Percentiles rank a stretch among this genome's conserved stretches.
These are phyloP conservation scores for Drymonia ruficornis DNA, from an alignment of 2,888 invertebrate genomes.

Conservation along the genomic window DNA sequence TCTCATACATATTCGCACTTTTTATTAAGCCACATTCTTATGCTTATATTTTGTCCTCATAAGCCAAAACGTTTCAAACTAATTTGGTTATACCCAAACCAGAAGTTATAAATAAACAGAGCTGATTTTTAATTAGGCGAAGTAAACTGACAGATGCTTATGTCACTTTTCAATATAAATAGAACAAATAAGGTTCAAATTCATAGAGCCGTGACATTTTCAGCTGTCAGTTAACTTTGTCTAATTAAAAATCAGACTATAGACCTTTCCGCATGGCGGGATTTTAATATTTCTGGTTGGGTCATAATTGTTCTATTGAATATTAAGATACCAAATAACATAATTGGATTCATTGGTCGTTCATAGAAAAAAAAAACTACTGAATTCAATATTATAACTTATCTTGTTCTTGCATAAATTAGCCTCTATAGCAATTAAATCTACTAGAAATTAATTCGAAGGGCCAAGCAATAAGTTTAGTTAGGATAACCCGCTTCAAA, in stretches of 20 bases:
- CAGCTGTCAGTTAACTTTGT: too few species aligned
- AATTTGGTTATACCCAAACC: conserved; percentile 5
- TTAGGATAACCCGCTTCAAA: conserved; percentile 16
- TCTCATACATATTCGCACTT: neutral
- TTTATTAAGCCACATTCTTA: neutral
- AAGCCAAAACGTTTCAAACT: neutral
- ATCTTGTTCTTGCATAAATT: conserved; percentile 11
- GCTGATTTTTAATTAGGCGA: too few species aligned
- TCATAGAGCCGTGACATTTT: too few species aligned
- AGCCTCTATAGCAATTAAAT: conserved; percentile 28
- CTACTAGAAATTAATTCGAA: neutral
- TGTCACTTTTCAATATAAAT: too few species aligned
- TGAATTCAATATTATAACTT: too few species aligned
- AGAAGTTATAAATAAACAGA: too few species aligned
- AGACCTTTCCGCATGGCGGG: too few species aligned
- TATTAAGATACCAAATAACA: conserved; percentile 13
- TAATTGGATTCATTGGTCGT: conserved; percentile 27
- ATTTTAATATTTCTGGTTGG: too few species aligned
- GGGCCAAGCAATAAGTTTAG: conserved; percentile 36
- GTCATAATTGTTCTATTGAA: too few species aligned
- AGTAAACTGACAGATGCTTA: too few species aligned
- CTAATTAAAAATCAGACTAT: too few species aligned
- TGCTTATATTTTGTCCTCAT: neutral
- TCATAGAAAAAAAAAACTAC: conserved; percentile 12
- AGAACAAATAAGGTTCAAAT: too few species aligned